Evolutionary conservation across 2,113 vertebrate species (phyloP), one percentile per base, ranked within the genome.

Genomic region (Leucosticte australis): DNA sequence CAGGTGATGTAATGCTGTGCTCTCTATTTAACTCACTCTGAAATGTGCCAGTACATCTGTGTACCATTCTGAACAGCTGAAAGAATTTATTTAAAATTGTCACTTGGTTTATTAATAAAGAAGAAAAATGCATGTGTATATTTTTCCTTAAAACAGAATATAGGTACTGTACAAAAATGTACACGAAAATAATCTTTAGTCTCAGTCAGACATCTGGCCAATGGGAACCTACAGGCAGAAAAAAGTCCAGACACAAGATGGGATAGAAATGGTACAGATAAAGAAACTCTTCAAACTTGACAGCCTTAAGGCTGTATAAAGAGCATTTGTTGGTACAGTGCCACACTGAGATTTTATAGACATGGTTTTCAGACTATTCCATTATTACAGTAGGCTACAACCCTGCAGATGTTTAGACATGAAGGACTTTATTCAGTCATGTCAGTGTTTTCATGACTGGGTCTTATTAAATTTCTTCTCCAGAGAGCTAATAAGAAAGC

Each of bases 31-130:
- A 87, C 30, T 74, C 57, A 28, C 31, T 89, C 41, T 89, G 70
- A 89, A 91, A 85, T 19, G 50, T 87, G 65, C 42, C 41, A 59
- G 53, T 83, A 89, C 83, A 90, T 94, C 81, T 94, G 94, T 30
- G 75, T 70, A 62, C 67, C 86, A 79, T 50, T 83, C 59, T 33
- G 30, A 84, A 83, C 76, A 89, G 69, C 67, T 77, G 83, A 94
- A 64, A 76, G 13, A 67, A 87, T 96, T 93, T 95, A 93, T 93
- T 97, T 95, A 85, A 79, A 93, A 89, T 49, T 95, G 86, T 92
- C 92, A 93, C 35, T 87, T 24, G 18, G 89, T 96, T 94, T 90
- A 90, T 90, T 78, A 92, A 90, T 57, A 71, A 94, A 68, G 81
- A 89, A 94, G 75, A 97, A 88, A 96, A 95, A 87, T 42, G 52